These are phyloP conservation scores for Pteromalus puparum DNA, from an alignment of 1,140 invertebrate species.

Conservation along the genomic window DNA sequence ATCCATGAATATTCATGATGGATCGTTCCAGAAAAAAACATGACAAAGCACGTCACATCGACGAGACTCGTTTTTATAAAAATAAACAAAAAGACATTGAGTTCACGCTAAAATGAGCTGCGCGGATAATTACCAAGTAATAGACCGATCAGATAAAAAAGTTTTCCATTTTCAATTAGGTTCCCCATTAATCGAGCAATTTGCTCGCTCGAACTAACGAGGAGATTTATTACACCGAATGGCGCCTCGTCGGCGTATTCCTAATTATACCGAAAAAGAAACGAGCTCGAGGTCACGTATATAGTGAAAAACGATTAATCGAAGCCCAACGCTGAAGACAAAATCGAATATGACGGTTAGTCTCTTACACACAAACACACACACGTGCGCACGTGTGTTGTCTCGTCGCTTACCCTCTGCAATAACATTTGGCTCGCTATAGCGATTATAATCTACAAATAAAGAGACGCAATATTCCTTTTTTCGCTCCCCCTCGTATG, in stretches of 20 bases:
- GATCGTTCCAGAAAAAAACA: too few species aligned
- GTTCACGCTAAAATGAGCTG: neutral
- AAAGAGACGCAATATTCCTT: neutral
- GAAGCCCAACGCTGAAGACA: neutral
- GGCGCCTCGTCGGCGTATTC: constrained; percentile 9
- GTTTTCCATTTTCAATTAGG: constrained; percentile 37
- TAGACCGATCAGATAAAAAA: constrained; percentile 29
- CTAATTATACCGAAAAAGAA: constrained; percentile 12
- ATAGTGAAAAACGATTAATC: constrained; percentile 17
- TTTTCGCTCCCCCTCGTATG: neutral
- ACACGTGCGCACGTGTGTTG: neutral
- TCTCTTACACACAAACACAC: too few species aligned
- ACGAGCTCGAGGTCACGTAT: neutral
- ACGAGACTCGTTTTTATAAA: too few species aligned
- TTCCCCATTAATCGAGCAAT: constrained; percentile 14
- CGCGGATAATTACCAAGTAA: neutral
- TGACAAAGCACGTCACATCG: too few species aligned
- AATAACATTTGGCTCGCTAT: neutral
- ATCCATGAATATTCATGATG: too few species aligned
- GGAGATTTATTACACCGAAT: constrained; percentile 19
- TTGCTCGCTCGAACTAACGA: neutral
- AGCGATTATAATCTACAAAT: constrained; percentile 12
- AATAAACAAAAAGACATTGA: too few species aligned
- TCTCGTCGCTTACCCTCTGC: neutral
- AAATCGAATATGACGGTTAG: constrained; percentile 17